Percentiles rank a stretch among this genome's conserved stretches.
Conservation (phyloP, 1,140 invertebrate genomes). For the Macrocentrus cingulum region DNA sequence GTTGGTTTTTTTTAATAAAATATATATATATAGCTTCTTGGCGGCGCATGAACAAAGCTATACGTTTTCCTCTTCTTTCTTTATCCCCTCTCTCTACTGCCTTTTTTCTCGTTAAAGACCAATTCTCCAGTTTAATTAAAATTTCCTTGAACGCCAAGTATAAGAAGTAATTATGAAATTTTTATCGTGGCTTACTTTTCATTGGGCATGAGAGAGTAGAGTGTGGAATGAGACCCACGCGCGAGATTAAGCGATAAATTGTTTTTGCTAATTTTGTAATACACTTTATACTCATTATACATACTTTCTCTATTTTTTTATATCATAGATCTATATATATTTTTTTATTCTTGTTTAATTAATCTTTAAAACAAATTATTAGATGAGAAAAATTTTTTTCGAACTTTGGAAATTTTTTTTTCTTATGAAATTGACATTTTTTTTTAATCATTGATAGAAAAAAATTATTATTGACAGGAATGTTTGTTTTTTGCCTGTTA, state of each 20-base stretch:
- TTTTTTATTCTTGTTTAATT: no score
- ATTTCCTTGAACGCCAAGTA: constrained; percentile 49
- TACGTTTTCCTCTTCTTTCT: not conserved
- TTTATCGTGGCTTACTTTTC: constrained; percentile 47
- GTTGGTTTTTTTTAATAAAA: not conserved
- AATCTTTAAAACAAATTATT: no score
- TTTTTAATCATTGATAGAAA: no score
- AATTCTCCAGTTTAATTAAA: constrained; percentile 54
- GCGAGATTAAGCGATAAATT: constrained; percentile 52
- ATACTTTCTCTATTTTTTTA: no score
- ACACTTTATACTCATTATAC: no score
- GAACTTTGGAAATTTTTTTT: no score
- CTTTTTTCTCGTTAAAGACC: constrained; percentile 45
- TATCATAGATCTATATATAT: no score
- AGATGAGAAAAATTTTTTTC: no score
- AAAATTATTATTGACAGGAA: no score
- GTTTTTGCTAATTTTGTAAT: constrained; percentile 52
- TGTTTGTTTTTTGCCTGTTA: no score
- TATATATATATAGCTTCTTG: not conserved
- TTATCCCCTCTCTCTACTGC: constrained; percentile 16
- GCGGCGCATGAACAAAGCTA: constrained; percentile 12
- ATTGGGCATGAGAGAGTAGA: constrained; percentile 24
- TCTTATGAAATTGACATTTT: no score
- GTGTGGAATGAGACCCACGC: constrained; percentile 26
- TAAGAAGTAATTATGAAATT: constrained; percentile 56